Evolutionary conservation across 1,140 invertebrate genomes (phyloP).

Genomic region (Hyles vespertilio): DNA sequence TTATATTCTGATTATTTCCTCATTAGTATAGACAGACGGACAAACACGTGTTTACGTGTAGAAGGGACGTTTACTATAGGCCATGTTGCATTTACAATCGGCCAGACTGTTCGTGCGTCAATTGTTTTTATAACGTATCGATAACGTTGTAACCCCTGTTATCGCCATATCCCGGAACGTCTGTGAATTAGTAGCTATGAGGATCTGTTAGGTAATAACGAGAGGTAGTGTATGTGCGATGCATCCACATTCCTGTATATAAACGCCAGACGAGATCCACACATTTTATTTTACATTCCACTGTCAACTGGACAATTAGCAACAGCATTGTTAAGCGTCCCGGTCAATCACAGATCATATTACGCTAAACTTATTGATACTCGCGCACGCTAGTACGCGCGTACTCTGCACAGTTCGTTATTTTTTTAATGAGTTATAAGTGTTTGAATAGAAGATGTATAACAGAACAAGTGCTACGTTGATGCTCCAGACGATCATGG

Average conservation of each 20-base stretch:
- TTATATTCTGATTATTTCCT: not conserved
- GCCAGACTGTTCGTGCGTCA: constrained; percentile 66
- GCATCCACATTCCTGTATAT: constrained; percentile 47
- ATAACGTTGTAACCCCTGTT: constrained; percentile 70
- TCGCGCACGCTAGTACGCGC: constrained; percentile 24
- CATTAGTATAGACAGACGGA: constrained; percentile 12
- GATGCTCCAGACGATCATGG: constrained; percentile 71
- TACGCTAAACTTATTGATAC: constrained; percentile 30
- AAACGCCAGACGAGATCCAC: constrained; percentile 32
- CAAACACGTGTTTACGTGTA: constrained; percentile 11
- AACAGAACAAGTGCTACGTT: constrained; percentile 66
- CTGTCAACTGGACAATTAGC: constrained; percentile 37
- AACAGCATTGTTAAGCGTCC: constrained; percentile 22
- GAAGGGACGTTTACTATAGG: constrained; percentile 11
- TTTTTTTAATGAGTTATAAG: constrained; percentile 15
- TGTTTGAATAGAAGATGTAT: constrained; percentile 39
- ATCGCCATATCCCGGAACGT: constrained; percentile 70
- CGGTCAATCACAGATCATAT: constrained; percentile 33
- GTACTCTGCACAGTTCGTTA: constrained; percentile 7
- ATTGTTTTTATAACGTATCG: constrained; percentile 62
- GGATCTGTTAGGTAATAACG: constrained; percentile 51
- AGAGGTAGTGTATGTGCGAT: constrained; percentile 17
- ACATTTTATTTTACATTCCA: constrained; percentile 37
- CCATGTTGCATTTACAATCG: constrained; percentile 12
- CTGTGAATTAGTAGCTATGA: constrained; percentile 53